Conservation (phyloP, 2,888 invertebrate genomes). For the Acanthopleura granulata region DNA sequence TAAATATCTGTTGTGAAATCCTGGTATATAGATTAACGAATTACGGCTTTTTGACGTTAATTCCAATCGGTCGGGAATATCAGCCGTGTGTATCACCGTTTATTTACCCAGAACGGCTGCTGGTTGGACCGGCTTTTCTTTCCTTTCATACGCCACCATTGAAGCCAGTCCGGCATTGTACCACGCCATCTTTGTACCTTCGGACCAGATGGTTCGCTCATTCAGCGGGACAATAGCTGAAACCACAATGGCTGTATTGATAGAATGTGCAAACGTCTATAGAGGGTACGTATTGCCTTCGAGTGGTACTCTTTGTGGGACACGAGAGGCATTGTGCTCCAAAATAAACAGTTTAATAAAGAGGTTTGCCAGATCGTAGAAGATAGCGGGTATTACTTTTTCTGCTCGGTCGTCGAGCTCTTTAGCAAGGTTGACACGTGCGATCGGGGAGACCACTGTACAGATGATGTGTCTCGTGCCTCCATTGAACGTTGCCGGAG, state of each 20-base stretch:
- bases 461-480: no score
- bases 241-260: slow-evolving; percentile 5
- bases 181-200: neutral
- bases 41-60: neutral
- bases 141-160: neutral
- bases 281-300: neutral
- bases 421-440: no score
- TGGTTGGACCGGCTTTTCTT: neutral
- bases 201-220: neutral
- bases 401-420: no score
- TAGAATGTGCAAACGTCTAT: slow-evolving; percentile 9
- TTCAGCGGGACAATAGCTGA: neutral
- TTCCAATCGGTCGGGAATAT: neutral
- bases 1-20: neutral
- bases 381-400: neutral
- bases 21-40: neutral
- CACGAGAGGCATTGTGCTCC: neutral
- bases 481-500: no score
- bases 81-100: neutral
- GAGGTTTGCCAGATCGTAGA: neutral
- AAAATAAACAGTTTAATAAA: slow-evolving; percentile 18
- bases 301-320: neutral
- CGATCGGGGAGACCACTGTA: no score
- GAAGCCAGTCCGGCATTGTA: slow-evolving; percentile 6
- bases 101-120: neutral